Percentiles rank a stretch among this genome's conserved stretches.
Evolutionary conservation across 2,888 invertebrate genomes (phyloP).

Genomic region (Formica aserva): DNA sequence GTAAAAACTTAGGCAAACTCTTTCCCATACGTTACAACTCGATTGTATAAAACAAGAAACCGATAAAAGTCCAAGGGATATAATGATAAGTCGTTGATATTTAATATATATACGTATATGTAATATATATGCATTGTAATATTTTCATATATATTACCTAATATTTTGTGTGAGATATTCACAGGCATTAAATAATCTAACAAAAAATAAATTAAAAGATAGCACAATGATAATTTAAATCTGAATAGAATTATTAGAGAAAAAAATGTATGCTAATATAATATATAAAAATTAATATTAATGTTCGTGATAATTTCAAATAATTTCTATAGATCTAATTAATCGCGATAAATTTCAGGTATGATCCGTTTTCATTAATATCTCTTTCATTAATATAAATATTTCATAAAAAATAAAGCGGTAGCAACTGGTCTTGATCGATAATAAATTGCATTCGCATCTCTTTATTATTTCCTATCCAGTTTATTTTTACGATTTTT

Average conservation of each 20-base stretch:
- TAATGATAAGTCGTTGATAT: conserved; percentile 10
- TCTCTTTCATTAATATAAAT: background rate
- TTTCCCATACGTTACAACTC: background rate
- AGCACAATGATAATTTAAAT: background rate
- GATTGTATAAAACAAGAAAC: background rate
- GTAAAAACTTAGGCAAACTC: conserved; percentile 13
- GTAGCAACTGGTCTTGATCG: too few species aligned
- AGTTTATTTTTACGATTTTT: conserved; percentile 23
- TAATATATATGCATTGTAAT: background rate
- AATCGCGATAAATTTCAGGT: conserved; percentile 15
- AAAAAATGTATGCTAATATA: background rate
- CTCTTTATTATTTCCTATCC: background rate
- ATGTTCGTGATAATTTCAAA: background rate
- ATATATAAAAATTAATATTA: background rate
- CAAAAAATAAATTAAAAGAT: background rate
- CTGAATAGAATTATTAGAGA: background rate
- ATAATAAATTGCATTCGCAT: conserved; percentile 7
- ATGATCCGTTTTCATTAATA: background rate
- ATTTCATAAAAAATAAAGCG: conserved; percentile 1
- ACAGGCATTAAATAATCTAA: background rate
- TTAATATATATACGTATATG: background rate
- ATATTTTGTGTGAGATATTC: background rate
- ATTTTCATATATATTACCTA: conserved; percentile 7
- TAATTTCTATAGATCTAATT: background rate
- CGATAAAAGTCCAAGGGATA: background rate